Conservation (phyloP, 2,113 vertebrate genomes). For the Ciconia maguari region DNA sequence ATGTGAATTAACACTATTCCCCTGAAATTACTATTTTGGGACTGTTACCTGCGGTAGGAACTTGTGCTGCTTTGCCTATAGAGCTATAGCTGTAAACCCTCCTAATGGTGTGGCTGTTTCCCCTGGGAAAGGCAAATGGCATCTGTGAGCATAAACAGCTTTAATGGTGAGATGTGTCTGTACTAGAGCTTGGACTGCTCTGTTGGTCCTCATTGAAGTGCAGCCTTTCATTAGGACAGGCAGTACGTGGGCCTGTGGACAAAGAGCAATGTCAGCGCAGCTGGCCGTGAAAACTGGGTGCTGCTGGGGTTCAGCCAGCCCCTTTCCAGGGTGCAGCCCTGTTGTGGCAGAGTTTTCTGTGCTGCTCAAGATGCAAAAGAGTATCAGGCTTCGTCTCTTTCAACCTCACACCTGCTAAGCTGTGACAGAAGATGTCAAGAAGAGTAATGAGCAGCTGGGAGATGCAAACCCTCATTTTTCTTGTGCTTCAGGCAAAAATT, state of each 20-base stretch:
- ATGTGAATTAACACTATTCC: neutral
- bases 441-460: neutral
- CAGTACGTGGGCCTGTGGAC: rapidly evolving
- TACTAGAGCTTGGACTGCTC: neutral
- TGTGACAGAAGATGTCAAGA: neutral
- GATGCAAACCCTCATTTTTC: neutral
- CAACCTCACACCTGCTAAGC: neutral
- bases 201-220: rapidly evolving
- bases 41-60: neutral
- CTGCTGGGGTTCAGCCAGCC: neutral
- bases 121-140: neutral
- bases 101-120: neutral
- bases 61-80: neutral
- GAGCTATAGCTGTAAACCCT: neutral
- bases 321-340: neutral
- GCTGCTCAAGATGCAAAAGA: neutral
- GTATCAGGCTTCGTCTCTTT: neutral
- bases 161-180: neutral
- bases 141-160: rapidly evolving
- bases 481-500: neutral
- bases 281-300: neutral
- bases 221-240: neutral
- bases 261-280: neutral
- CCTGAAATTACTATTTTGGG: neutral
- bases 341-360: rapidly evolving